phyloP scores from a whole-genome alignment of 2,888 invertebrate species.

The Morinoia aosen region DNA sequence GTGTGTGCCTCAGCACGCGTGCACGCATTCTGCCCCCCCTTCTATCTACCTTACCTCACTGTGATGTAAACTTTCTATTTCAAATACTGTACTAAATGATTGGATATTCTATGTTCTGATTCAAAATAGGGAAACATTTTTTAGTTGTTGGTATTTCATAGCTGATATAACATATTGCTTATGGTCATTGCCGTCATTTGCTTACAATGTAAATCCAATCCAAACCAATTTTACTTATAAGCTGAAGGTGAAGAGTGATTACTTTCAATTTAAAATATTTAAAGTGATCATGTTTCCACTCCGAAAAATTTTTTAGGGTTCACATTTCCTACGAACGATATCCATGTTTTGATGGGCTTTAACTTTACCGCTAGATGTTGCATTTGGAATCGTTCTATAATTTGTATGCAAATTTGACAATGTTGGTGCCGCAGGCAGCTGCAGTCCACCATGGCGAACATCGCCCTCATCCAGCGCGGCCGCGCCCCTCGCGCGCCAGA shows the following conservation, averaged over 20 bases:
- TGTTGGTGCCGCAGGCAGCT: conserved; percentile 78
- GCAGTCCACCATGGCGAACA: conserved; percentile 95
- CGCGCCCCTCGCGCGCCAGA: conserved; percentile 82
- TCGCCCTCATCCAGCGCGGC: conserved; percentile 84
- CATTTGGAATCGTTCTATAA: not conserved
- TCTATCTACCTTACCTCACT: not conserved
- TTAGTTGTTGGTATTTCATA: too few relatives aligned
- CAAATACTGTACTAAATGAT: too few relatives aligned
- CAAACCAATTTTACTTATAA: too few relatives aligned
- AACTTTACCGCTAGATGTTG: not conserved
- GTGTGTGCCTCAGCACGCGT: not conserved
- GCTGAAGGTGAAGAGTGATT: too few relatives aligned
- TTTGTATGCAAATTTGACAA: too few relatives aligned
- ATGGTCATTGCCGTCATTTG: too few relatives aligned
- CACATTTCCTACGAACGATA: too few relatives aligned
- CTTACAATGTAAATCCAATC: too few relatives aligned
- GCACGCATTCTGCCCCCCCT: too few relatives aligned
- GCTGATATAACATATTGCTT: too few relatives aligned
- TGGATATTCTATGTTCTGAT: too few relatives aligned
- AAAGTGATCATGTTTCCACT: not conserved
- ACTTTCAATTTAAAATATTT: not conserved
- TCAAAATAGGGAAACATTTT: not conserved
- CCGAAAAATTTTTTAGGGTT: not conserved
- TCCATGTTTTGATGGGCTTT: not conserved
- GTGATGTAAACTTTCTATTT: too few relatives aligned